Conservation (phyloP, 2,888 invertebrate species). For the Pelosia muscerda region DNA sequence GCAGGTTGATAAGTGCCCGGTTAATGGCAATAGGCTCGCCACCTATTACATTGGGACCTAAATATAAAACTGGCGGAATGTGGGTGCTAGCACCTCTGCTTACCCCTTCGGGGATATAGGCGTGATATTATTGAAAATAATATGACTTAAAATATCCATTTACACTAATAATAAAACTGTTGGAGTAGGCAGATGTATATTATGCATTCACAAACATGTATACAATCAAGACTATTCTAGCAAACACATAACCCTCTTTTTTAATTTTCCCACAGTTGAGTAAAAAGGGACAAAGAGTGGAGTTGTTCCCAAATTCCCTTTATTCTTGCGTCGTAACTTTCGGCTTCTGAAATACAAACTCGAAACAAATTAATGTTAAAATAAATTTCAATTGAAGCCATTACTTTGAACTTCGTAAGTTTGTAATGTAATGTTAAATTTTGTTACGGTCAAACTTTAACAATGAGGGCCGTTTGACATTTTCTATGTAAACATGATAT, state of each 20-base stretch:
- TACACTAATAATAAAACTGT: too few relatives aligned
- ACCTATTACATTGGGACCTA: too few relatives aligned
- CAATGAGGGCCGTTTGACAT: conserved; percentile 49
- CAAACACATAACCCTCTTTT: neutral
- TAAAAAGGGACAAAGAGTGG: conserved; percentile 34
- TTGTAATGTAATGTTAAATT: conserved; percentile 69
- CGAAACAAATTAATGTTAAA: conserved; percentile 67
- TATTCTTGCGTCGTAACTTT: conserved; percentile 47
- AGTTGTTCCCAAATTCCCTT: conserved; percentile 25
- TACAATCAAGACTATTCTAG: neutral
- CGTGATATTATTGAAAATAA: too few relatives aligned
- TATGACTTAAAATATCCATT: too few relatives aligned
- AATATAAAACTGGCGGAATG: too few relatives aligned
- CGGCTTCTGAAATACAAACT: conserved; percentile 48
- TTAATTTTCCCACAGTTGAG: neutral
- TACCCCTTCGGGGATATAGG: too few relatives aligned
- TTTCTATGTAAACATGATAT: conserved; percentile 42
- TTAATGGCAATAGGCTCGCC: too few relatives aligned
- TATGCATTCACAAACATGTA: neutral
- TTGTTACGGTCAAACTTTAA: conserved; percentile 59
- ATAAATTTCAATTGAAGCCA: conserved; percentile 70
- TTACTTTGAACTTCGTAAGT: conserved; percentile 64
- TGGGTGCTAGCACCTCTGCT: too few relatives aligned
- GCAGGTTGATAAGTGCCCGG: too few relatives aligned
- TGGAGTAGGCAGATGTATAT: too few relatives aligned